Base-by-base conservation (phyloP, 2,113 vertebrate species). In the Chionodraco myersi region DNA sequence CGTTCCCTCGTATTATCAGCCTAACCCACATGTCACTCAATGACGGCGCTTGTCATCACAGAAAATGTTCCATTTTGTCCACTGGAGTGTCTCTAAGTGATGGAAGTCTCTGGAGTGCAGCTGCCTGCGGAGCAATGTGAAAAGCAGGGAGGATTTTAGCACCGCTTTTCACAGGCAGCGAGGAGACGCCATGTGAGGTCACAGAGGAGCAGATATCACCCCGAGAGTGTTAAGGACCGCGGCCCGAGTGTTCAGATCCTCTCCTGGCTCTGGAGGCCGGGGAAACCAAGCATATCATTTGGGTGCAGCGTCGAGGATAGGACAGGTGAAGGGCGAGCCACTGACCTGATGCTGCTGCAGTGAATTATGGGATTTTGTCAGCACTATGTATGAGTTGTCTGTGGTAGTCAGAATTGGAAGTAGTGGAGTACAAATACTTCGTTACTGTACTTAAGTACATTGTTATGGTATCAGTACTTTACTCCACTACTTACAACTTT, bases 21-120 rank as follows among this genome's bases (percentile, higher is more conserved):
- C 85, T 79, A 63, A 51, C 74, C 56, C 45, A 15, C 60, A 70
- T 63, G 83, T 87, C 88, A 83, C 58, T 86, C 82, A 76, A 14
- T 13, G 69, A 79, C 76, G n/a, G n/a, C n/a, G n/a, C n/a, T n/a
- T n/a, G n/a, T n/a, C n/a, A n/a, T 21, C 21, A 21, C n/a, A n/a
- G n/a, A n/a, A 89, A 85, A 83, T 82, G 80, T 79, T 87, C 71
- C 57, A 52, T 80, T 83, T 88, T 87, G 88, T 84, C 81, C 84
- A 70, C 59, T 81, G 76, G 11, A 79, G 87, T 88, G 91, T 89
- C 85, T 84, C 84, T 86, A 88, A 92, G 83, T 89, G 89, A 91
- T 75, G 84, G 83, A 86, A 63, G 83, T 83, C 82, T 87, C 79
- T 65, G 30, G 80, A 86, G 66, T 67, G 78, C 74, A 72, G 72